Percentiles rank a stretch among this genome's conserved stretches.
These are phyloP conservation scores for Tachystola acroxantha DNA, from an alignment of 2,888 invertebrate genomes.

Conservation along the genomic window DNA sequence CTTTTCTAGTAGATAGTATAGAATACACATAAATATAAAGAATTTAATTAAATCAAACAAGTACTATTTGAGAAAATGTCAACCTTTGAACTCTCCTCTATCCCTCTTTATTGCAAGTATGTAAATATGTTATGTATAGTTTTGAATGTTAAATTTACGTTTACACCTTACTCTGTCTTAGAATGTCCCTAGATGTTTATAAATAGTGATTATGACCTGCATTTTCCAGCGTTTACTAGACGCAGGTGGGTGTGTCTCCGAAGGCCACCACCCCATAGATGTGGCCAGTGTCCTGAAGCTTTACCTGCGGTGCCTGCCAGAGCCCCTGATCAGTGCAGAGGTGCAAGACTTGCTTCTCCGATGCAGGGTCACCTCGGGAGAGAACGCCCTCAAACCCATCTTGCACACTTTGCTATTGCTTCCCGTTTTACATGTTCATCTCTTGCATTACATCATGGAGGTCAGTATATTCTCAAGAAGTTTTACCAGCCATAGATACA, in stretches of 20 bases:
- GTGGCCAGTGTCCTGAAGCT: conserved; percentile 91
- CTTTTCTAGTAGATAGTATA: no score
- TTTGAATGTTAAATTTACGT: no score
- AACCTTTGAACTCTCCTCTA: no score
- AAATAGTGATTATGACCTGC: no score
- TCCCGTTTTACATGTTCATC: conserved; percentile 86
- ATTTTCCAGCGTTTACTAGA: conserved; percentile 81
- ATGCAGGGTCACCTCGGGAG: conserved; percentile 78
- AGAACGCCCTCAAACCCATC: conserved; percentile 80
- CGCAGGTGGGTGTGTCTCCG: conserved; percentile 82
- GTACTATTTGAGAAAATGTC: no score
- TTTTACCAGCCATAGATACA: no score
- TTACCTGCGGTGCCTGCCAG: conserved; percentile 90
- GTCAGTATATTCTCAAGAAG: conserved; percentile 53
- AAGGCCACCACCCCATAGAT: conserved; percentile 88
- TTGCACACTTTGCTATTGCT: conserved; percentile 84
- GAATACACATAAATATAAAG: no score
- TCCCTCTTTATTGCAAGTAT: no score
- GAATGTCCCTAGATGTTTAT: no score
- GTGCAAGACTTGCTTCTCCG: conserved; percentile 88
- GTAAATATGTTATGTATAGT: no score
- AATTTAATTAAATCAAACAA: no score
- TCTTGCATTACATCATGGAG: conserved; percentile 90
- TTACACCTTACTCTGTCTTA: no score
- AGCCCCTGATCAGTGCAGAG: conserved; percentile 86